These are phyloP conservation scores for Rana temporaria DNA, from an alignment of 2,113 vertebrate species.

Conservation along the genomic window DNA sequence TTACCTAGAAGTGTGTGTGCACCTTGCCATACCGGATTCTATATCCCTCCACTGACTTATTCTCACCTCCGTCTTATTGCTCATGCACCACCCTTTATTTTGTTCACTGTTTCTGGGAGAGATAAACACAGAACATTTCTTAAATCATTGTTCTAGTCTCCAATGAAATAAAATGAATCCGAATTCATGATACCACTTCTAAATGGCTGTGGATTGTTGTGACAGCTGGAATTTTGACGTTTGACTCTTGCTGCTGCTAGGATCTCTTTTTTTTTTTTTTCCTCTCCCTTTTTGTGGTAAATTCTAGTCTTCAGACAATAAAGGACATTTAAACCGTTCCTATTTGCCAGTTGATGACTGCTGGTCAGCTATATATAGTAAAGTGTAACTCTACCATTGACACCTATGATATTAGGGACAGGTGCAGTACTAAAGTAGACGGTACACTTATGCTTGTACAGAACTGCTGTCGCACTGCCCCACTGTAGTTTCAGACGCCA, in stretches of 20 bases:
- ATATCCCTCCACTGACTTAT: neutral
- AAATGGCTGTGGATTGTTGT: neutral
- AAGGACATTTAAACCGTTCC: too few relatives aligned
- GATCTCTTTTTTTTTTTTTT: too few relatives aligned
- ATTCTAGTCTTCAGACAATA: too few relatives aligned
- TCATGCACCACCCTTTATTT: neutral
- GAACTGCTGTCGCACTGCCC: too few relatives aligned
- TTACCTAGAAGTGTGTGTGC: neutral
- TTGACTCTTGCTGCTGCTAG: neutral
- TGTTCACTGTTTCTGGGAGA: neutral
- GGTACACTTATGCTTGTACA: too few relatives aligned
- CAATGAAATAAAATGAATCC: neutral
- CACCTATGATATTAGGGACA: too few relatives aligned
- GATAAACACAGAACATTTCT: neutral
- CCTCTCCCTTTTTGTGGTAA: too few relatives aligned
- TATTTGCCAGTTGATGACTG: too few relatives aligned
- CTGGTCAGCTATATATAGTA: too few relatives aligned
- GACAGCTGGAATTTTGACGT: conserved; percentile 9
- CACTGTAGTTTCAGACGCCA: too few relatives aligned
- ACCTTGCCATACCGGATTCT: neutral
- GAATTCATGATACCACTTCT: neutral
- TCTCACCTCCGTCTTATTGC: neutral
- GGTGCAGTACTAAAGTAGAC: too few relatives aligned
- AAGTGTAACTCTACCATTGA: too few relatives aligned
- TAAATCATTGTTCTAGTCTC: neutral